Conservation (phyloP, 2,797 vertebrate species). For the Mormyrops boulengeri region DNA sequence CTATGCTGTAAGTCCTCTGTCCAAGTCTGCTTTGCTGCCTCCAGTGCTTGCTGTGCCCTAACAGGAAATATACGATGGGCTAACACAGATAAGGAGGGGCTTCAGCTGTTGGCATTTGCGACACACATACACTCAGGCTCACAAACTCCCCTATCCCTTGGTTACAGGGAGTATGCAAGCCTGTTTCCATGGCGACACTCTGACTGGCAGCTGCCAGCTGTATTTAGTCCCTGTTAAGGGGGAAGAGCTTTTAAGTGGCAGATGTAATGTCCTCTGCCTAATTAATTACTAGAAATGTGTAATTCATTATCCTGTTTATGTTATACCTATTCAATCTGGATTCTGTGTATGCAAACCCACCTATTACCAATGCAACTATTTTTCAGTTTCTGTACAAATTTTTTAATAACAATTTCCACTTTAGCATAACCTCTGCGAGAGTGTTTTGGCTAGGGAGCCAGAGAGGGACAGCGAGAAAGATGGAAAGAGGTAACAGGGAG, state of each 20-base stretch:
- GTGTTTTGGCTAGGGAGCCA: slow-evolving; percentile 28
- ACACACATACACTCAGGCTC: not conserved
- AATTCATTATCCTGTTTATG: not conserved
- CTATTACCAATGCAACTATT: slow-evolving; percentile 14
- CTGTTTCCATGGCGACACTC: slow-evolving; percentile 47
- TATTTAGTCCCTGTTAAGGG: slow-evolving; percentile 41
- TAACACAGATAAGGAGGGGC: slow-evolving; percentile 26
- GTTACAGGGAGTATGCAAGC: slow-evolving; percentile 46
- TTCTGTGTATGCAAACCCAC: not conserved
- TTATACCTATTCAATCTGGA: not conserved
- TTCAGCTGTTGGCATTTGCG: slow-evolving; percentile 43
- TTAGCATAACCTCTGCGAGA: slow-evolving; percentile 18
- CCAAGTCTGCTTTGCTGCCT: slow-evolving; percentile 38
- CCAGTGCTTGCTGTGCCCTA: slow-evolving; percentile 40
- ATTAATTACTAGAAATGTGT: slow-evolving; percentile 20
- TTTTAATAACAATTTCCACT: slow-evolving; percentile 25
- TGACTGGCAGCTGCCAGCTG: slow-evolving; percentile 55
- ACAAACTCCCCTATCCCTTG: slow-evolving; percentile 34
- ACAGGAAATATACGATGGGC: slow-evolving; percentile 42
- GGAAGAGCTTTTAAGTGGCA: slow-evolving; percentile 36
- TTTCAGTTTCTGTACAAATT: slow-evolving; percentile 25
- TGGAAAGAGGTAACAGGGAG: slow-evolving; percentile 39
- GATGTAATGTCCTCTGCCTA: not conserved
- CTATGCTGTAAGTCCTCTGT: slow-evolving; percentile 13
- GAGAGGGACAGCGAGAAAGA: slow-evolving; percentile 20